phyloP scores from a whole-genome alignment of 2,113 vertebrate genomes.

The Narcine bancroftii region DNA sequence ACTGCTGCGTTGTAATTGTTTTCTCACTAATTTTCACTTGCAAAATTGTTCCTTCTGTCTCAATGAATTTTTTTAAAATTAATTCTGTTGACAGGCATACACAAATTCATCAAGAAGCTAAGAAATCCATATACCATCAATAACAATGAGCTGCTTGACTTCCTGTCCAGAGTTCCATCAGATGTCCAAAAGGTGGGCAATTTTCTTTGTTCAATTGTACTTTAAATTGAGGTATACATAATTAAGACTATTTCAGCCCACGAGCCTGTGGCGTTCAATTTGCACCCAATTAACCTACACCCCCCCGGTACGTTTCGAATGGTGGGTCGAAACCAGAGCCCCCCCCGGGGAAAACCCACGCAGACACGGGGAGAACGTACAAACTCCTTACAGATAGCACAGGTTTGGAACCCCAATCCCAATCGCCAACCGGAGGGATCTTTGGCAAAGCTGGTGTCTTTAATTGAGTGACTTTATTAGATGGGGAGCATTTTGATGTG shows the following conservation, averaged over 20 bases:
- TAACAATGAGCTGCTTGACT: slow-evolving; percentile 87
- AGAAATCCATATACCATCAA: slow-evolving; percentile 83
- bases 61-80: slow-evolving; percentile 8
- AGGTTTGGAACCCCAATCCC: no score
- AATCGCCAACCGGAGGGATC: no score
- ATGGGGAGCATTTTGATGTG: not conserved
- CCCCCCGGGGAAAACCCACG: no score
- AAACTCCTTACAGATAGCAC: no score
- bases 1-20: slow-evolving; percentile 47
- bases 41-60: slow-evolving; percentile 43
- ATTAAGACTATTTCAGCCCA: no score
- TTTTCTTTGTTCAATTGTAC: not conserved
- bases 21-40: slow-evolving; percentile 61
- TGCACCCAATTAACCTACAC: no score
- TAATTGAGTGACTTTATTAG: not conserved
- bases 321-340: no score
- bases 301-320: no score
- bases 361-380: no score
- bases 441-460: not conserved
- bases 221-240: no score
- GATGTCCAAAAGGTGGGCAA: slow-evolving; percentile 91
- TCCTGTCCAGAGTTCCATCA: slow-evolving; percentile 92
- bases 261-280: no score
- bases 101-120: slow-evolving; percentile 96
- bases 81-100: slow-evolving; percentile 69